These are phyloP conservation scores for Morinoia aosen DNA, from an alignment of 2,888 invertebrate genomes.

Conservation along the genomic window DNA sequence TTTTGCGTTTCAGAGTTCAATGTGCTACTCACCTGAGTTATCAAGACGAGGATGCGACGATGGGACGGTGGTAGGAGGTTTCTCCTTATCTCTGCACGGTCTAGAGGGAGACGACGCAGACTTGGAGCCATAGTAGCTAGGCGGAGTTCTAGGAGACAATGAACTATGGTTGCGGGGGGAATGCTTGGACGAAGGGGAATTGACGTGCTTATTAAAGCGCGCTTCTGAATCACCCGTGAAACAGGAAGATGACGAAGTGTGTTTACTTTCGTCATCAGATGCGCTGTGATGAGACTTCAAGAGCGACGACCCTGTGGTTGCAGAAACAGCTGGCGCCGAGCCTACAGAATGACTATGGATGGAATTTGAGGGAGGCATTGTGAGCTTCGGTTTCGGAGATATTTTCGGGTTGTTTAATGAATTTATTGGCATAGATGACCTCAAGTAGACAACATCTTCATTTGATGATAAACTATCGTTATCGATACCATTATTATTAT, in stretches of 20 bases:
- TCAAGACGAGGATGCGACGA: background rate
- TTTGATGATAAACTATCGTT: constrained; percentile 25
- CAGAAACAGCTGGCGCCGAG: background rate
- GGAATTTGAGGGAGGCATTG: background rate
- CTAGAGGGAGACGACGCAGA: background rate
- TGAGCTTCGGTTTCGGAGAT: constrained; percentile 22
- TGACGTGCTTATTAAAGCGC: background rate
- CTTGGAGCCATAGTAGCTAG: background rate
- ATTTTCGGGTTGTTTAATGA: background rate
- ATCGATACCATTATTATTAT: background rate
- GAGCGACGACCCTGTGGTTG: background rate
- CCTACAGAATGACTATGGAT: constrained; percentile 10
- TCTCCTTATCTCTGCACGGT: background rate
- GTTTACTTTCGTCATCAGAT: background rate
- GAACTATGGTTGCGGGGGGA: constrained; percentile 7
- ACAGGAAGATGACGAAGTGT: background rate
- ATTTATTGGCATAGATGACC: constrained; percentile 2
- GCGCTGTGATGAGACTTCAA: background rate
- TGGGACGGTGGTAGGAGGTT: background rate
- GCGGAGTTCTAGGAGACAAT: constrained; percentile 23
- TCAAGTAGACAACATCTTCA: constrained; percentile 33
- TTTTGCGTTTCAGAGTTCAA: background rate
- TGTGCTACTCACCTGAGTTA: constrained; percentile 10
- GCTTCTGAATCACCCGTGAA: background rate
- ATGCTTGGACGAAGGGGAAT: background rate